phyloP scores from a whole-genome alignment of 2,888 invertebrate genomes.

The Andrena dorsata region DNA sequence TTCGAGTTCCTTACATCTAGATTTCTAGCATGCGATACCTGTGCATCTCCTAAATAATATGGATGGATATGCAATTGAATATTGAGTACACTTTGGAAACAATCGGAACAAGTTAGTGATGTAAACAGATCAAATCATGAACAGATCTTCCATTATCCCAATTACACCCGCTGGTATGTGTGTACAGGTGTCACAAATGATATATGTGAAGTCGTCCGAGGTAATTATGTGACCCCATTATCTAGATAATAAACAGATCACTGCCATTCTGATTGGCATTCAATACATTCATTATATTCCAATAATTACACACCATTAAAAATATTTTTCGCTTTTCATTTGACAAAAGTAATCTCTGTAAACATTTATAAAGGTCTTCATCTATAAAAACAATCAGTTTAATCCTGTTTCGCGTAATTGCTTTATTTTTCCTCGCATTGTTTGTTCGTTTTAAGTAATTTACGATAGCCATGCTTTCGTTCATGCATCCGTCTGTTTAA shows the following conservation, averaged over 20 bases:
- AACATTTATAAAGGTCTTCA: too few species aligned
- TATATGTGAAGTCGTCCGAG: constrained; percentile 15
- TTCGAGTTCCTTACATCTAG: too few species aligned
- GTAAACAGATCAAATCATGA: constrained; percentile 26
- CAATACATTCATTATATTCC: neutral
- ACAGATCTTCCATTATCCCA: constrained; percentile 26
- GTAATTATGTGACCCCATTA: constrained; percentile 32
- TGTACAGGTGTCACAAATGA: constrained; percentile 20
- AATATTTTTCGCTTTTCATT: neutral
- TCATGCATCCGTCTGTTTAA: too few species aligned
- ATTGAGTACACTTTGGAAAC: constrained; percentile 18
- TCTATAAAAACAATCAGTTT: too few species aligned
- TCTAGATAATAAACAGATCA: constrained; percentile 22
- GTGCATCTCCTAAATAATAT: neutral
- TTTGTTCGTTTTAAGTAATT: too few species aligned
- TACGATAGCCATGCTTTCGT: too few species aligned
- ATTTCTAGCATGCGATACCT: neutral
- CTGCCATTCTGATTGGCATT: constrained; percentile 1
- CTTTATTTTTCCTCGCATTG: too few species aligned
- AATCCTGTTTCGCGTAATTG: too few species aligned
- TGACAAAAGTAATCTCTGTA: neutral
- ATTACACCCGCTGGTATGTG: constrained; percentile 2
- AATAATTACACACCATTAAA: neutral
- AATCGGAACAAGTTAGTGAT: constrained; percentile 32
- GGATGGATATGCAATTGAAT: neutral